Percentiles rank a stretch among this genome's conserved stretches.
Evolutionary conservation across 1,140 invertebrate species (phyloP).

Genomic region (Trichonephila inaurata): DNA sequence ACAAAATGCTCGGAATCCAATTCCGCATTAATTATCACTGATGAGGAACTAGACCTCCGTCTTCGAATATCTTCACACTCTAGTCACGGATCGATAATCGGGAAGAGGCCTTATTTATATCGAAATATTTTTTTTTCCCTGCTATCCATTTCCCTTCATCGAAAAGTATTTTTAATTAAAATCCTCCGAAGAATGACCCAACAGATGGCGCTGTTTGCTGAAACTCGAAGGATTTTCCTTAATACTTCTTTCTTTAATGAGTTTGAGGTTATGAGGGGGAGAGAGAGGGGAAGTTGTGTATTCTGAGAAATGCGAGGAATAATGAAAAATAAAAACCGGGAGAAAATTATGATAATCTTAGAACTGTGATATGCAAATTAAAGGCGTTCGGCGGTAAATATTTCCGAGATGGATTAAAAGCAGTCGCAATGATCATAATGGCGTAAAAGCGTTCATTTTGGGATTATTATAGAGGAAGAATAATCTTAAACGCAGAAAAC

Average conservation of each 20-base stretch:
- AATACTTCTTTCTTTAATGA: conserved; percentile 69
- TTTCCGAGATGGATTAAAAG: conserved; percentile 62
- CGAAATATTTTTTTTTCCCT: conserved; percentile 31
- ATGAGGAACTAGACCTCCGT: conserved; percentile 35
- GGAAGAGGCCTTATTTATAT: conserved; percentile 52
- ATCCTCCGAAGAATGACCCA: conserved; percentile 57
- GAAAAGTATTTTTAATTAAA: conserved; percentile 73
- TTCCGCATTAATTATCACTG: conserved; percentile 60
- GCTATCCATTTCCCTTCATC: conserved; percentile 40
- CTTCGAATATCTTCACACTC: conserved; percentile 41
- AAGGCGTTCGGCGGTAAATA: conserved; percentile 65
- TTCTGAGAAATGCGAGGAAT: conserved; percentile 3
- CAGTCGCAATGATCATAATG: conserved; percentile 57
- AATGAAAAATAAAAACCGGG: conserved; percentile 42
- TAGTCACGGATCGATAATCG: conserved; percentile 43
- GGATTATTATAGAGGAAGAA: conserved; percentile 10
- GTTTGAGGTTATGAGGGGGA: conserved; percentile 46
- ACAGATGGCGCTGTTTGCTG: conserved; percentile 66
- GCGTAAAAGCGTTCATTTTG: conserved; percentile 27
- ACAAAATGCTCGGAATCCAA: conserved; percentile 9
- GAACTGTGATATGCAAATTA: conserved; percentile 67
- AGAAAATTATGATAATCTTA: conserved; percentile 65
- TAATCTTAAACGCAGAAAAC: conserved; percentile 3
- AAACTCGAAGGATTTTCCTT: conserved; percentile 26
- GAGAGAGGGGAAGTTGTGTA: not conserved